Evolutionary conservation across 2,888 invertebrate species (phyloP).

Genomic region (Gordius sp.): DNA sequence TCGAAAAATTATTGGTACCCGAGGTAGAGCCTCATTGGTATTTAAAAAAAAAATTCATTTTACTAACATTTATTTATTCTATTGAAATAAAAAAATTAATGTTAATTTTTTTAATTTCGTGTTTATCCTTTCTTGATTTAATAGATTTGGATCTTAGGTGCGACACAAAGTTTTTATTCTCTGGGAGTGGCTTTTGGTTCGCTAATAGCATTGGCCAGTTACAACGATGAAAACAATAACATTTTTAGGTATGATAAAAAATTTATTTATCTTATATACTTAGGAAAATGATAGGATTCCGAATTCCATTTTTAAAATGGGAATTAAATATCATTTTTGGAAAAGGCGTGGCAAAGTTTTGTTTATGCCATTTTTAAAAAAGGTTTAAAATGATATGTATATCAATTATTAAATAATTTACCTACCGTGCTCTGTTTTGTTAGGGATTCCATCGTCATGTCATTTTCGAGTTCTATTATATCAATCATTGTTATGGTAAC

Average conservation of each 20-base stretch:
- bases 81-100: no score
- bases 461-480: not conserved
- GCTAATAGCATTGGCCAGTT: conserved; percentile 12
- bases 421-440: not conserved
- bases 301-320: not conserved
- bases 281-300: not conserved
- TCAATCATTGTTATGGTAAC: not conserved
- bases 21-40: no score
- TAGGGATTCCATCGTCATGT: conserved; percentile 14
- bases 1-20: not conserved
- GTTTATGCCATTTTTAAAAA: no score
- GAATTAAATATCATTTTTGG: no score
- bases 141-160: conserved; percentile 8
- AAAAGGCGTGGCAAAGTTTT: no score
- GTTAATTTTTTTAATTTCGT: no score
- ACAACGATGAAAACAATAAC: conserved; percentile 16
- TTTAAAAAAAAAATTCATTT: no score
- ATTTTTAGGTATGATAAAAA: conserved; percentile 5
- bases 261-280: not conserved
- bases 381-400: no score
- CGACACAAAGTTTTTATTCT: conserved; percentile 13
- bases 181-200: conserved; percentile 3
- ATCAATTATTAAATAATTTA: no score
- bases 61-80: no score
- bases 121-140: no score